phyloP scores from a whole-genome alignment of 2,888 invertebrate species.

The Pinctada fucata region DNA sequence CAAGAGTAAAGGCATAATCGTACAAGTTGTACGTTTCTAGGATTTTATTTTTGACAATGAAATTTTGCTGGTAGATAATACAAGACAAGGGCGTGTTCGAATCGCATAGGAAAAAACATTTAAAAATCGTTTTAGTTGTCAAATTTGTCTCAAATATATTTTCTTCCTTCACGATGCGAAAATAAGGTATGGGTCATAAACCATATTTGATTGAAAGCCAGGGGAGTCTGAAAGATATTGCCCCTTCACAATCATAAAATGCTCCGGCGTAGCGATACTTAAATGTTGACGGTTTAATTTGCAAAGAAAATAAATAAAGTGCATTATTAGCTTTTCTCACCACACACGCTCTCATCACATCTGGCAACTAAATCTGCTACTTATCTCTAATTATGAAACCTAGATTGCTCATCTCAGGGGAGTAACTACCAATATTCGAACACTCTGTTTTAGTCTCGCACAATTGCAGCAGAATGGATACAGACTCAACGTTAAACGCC shows the following conservation, averaged over 20 bases:
- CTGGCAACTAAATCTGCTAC: slow-evolving; percentile 8
- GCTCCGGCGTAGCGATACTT: slow-evolving; percentile 27
- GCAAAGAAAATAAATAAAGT: slow-evolving; percentile 29
- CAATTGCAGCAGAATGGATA: too few species aligned
- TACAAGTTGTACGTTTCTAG: too few species aligned
- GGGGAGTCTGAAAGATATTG: slow-evolving; percentile 2
- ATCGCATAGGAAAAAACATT: not conserved
- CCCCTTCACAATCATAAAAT: slow-evolving; percentile 19
- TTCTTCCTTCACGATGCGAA: not conserved
- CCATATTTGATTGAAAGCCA: slow-evolving; percentile 13
- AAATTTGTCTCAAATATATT: not conserved
- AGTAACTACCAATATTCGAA: too few species aligned
- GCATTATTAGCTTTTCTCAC: slow-evolving; percentile 30
- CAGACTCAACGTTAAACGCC: too few species aligned
- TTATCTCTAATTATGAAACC: not conserved
- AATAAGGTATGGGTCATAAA: not conserved
- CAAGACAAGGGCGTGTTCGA: too few species aligned
- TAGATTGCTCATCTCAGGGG: slow-evolving; percentile 4
- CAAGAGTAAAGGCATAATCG: too few species aligned
- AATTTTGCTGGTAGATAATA: too few species aligned
- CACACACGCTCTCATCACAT: slow-evolving; percentile 19
- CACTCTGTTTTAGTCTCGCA: too few species aligned
- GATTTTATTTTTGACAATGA: too few species aligned
- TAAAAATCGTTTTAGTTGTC: not conserved
- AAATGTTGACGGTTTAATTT: slow-evolving; percentile 30